Evolutionary conservation across 2,113 vertebrate genomes (phyloP).

Genomic region (Cavia porcellus): DNA sequence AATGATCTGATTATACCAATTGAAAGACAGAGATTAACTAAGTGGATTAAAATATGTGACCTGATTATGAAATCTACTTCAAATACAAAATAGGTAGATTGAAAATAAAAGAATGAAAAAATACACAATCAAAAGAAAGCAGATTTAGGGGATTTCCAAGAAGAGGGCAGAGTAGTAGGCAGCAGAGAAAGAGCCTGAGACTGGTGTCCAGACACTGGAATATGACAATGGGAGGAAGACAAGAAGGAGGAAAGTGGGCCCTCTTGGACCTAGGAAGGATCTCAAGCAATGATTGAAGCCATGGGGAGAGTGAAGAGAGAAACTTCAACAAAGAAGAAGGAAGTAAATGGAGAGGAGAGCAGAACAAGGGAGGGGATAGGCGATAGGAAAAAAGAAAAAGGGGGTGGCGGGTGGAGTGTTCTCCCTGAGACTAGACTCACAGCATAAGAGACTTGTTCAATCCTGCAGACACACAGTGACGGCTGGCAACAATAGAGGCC

Average conservation of each 20-base stretch:
- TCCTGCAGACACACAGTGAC: not conserved
- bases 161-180: not conserved
- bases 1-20: not conserved
- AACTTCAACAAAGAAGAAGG: not conserved
- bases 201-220: not conserved
- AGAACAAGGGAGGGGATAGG: not conserved
- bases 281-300: not conserved
- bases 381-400: not conserved
- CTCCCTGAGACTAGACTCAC: not conserved
- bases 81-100: not conserved
- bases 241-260: no score
- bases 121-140: not conserved
- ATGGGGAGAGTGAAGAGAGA: not conserved
- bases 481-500: not conserved
- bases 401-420: not conserved
- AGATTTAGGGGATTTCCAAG: not conserved
- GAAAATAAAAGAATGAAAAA: not conserved
- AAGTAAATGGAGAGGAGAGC: not conserved
- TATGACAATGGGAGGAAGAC: not conserved
- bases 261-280: no score
- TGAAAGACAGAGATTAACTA: not conserved
- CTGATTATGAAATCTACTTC: not conserved
- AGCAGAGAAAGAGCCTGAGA: not conserved
- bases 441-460: not conserved
- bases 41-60: not conserved